These are phyloP conservation scores for Aromia moschata DNA, from an alignment of 2,888 invertebrate genomes.

Conservation along the genomic window DNA sequence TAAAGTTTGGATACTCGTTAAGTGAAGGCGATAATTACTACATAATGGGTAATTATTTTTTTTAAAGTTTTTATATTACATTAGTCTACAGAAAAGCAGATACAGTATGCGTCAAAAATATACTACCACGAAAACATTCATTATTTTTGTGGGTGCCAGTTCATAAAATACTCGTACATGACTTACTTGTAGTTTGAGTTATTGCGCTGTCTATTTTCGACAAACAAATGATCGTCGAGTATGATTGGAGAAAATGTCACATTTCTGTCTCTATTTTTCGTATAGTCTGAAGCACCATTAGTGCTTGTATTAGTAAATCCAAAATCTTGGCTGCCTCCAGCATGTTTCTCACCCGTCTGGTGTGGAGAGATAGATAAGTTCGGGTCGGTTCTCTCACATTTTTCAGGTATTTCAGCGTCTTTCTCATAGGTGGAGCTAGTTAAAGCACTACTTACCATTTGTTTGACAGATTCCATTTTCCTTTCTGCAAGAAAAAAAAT, in stretches of 20 bases:
- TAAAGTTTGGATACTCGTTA: no score
- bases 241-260: constrained; percentile 42
- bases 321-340: not conserved
- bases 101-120: no score
- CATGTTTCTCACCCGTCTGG: not conserved
- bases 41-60: no score
- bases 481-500: constrained; percentile 50
- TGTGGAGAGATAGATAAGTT: not conserved
- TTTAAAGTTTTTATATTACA: no score
- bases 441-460: constrained; percentile 43
- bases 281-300: not conserved
- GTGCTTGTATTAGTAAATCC: no score
- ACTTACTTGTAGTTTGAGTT: constrained; percentile 47
- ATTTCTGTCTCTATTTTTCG: constrained; percentile 16
- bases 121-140: no score
- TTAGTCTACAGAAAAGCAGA: no score
- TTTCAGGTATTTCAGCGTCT: no score
- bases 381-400: not conserved
- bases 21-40: no score
- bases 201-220: not conserved
- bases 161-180: constrained; percentile 21
- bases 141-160: no score
- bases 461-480: constrained; percentile 57
- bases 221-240: not conserved
- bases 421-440: not conserved